phyloP scores from a whole-genome alignment of 35 echinoderm and acorn worm genomes.

The Lytechinus variegatus region DNA sequence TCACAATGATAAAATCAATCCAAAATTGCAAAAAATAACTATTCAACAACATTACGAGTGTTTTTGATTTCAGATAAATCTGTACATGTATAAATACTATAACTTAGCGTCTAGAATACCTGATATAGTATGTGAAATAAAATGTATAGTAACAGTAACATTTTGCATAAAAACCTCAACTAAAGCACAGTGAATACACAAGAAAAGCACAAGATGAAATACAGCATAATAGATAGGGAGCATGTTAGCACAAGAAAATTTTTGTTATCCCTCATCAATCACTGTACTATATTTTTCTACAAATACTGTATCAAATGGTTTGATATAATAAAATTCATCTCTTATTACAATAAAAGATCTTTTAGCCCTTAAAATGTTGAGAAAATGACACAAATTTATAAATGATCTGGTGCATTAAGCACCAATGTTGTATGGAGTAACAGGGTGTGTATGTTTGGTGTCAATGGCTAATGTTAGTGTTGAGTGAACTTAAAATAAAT shows the following conservation, averaged over 20 bases:
- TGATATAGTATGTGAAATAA: conserved; percentile 14
- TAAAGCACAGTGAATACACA: conserved; percentile 20
- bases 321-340: neutral
- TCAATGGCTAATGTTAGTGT: no score
- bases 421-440: no score
- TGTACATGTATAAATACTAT: conserved; percentile 48
- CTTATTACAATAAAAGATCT: neutral
- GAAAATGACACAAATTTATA: neutral
- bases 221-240: conserved; percentile 4
- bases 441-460: no score
- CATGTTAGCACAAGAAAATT: neutral
- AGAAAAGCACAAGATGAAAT: neutral
- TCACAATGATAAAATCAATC: neutral
- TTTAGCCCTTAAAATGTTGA: neutral
- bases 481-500: neutral
- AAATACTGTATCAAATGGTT: neutral
- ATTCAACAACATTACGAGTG: neutral
- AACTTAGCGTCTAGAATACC: conserved; percentile 36
- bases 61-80: conserved; percentile 47
- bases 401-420: no score
- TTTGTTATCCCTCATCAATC: neutral
- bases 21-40: conserved; percentile 41
- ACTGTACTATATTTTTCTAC: neutral
- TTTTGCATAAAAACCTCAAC: neutral
- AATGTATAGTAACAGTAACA: neutral